phyloP scores from a whole-genome alignment of 2,797 vertebrate genomes.

The Danio kyathit region DNA sequence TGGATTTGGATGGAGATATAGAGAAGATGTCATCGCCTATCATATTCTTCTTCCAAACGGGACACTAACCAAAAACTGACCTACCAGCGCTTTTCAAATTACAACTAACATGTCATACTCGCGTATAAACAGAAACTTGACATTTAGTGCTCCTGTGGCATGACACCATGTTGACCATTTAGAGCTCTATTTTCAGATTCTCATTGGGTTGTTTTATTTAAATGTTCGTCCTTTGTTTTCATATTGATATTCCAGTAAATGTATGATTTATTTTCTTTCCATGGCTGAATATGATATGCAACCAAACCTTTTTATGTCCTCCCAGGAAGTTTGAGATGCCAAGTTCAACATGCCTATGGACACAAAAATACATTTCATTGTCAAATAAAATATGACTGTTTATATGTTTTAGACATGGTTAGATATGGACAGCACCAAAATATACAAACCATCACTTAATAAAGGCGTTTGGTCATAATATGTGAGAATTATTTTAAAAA shows the following conservation, averaged over 20 bases:
- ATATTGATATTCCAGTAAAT: conserved; percentile 56
- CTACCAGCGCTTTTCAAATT: conserved; percentile 61
- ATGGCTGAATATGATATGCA: conserved; percentile 41
- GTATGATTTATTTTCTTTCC: conserved; percentile 11
- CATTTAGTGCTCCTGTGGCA: conserved; percentile 58
- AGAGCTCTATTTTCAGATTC: conserved; percentile 51
- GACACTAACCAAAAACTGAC: conserved; percentile 51
- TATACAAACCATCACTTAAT: too few relatives aligned
- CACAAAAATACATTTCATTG: not conserved
- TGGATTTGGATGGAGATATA: conserved; percentile 1
- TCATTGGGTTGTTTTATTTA: conserved; percentile 41
- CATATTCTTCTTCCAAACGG: conserved; percentile 39
- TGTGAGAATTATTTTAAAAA: too few relatives aligned
- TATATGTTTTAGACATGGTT: not conserved
- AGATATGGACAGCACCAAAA: too few relatives aligned
- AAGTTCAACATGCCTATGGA: not conserved
- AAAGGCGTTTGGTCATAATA: too few relatives aligned
- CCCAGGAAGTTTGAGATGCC: not conserved
- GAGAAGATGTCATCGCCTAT: conserved; percentile 23
- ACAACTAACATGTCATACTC: conserved; percentile 56
- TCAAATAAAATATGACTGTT: not conserved
- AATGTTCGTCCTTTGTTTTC: conserved; percentile 41
- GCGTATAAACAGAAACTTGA: conserved; percentile 67
- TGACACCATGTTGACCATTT: conserved; percentile 55
- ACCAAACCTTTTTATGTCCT: conserved; percentile 10